A percentile compares a stretch with the other conserved stretches of the same genome.
phyloP scores from a whole-genome alignment of 2,797 vertebrate genomes.

The Catharus ustulatus region DNA sequence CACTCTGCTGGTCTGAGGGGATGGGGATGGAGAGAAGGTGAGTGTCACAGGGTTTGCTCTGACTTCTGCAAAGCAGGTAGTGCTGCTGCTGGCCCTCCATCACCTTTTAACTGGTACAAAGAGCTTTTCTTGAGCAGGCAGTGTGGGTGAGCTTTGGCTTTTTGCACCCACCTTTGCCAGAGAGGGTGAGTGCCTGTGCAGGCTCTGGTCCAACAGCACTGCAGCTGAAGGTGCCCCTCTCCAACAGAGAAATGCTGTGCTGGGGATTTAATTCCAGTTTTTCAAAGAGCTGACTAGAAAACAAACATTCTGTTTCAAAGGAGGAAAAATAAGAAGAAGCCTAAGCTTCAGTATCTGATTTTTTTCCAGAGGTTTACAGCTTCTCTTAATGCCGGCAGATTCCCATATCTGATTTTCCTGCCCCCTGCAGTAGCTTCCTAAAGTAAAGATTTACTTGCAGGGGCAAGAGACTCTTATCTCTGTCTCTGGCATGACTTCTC shows the following conservation, averaged over 20 bases:
- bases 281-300: slow-evolving; percentile 5
- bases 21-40: not conserved
- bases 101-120: not conserved
- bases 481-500: not conserved
- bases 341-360: not conserved
- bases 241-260: not conserved
- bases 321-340: not conserved
- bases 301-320: not conserved
- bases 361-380: not conserved
- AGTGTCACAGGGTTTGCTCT: not conserved
- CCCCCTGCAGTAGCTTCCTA: not conserved
- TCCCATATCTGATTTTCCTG: not conserved
- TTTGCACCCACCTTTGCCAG: not conserved
- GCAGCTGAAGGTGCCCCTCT: not conserved
- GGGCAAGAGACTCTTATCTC: not conserved
- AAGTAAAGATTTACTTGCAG: not conserved
- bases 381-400: not conserved
- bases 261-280: not conserved
- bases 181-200: not conserved
- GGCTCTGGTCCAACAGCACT: not conserved
- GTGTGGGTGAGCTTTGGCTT: not conserved
- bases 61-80: not conserved
- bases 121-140: not conserved
- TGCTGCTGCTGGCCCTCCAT: not conserved
- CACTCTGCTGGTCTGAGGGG: fast-evolving